phyloP scores from a whole-genome alignment of 2,113 vertebrate species.

The Sylvicapra grimmia region DNA sequence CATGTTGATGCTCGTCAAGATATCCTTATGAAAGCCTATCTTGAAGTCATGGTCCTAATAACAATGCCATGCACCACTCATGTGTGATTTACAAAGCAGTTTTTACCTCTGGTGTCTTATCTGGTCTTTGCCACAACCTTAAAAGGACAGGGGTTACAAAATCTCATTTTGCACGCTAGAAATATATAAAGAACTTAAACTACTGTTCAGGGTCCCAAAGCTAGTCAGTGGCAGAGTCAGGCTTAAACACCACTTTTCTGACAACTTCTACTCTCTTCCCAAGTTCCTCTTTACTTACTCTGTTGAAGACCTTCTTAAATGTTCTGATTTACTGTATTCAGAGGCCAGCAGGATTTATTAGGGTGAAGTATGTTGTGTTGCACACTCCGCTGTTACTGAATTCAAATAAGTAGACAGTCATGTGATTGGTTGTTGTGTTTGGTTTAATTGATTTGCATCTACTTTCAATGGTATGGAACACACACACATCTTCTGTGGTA shows the following conservation, averaged over 20 bases:
- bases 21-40: neutral
- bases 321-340: neutral
- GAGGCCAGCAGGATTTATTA: neutral
- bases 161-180: neutral
- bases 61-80: neutral
- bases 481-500: neutral
- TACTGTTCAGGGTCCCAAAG: neutral
- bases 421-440: neutral
- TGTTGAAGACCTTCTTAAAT: neutral
- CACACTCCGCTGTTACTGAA: neutral
- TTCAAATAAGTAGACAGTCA: slow-evolving; percentile 18
- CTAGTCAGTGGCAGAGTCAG: neutral
- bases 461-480: neutral
- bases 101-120: neutral
- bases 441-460: neutral
- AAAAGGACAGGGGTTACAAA: neutral
- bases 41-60: neutral
- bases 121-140: neutral
- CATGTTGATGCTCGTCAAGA: neutral
- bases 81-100: neutral
- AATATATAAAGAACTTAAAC: neutral
- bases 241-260: neutral
- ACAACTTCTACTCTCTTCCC: neutral
- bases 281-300: neutral
- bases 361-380: neutral